Evolutionary conservation across 2,888 invertebrate species (phyloP), one percentile per base, ranked within the genome.

Genomic region (Spodoptera littoralis): DNA sequence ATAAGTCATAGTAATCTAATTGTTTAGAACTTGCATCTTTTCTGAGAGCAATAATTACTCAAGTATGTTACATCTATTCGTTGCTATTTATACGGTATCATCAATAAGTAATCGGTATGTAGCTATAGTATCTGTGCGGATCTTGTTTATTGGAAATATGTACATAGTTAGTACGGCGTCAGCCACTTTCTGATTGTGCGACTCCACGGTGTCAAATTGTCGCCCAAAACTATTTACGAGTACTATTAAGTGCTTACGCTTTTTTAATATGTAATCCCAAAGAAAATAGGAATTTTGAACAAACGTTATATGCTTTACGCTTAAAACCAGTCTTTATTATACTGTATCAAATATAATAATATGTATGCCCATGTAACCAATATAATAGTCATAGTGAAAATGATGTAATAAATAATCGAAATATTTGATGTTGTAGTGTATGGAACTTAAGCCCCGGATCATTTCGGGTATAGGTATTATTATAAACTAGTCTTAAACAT

Each of bases 211-310:
- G 80, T 79, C 76, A 79, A 76, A 79, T 79, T 77, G 70, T 79
- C 70, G 62, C 66, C 45, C 47, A 62, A 43, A 65, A 66, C 54
- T 73, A 61, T 59, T 59, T 57, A 67, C 24, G 62, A 70, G 70
- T 70, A 69, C 64, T 62, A 6, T 53, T 60, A 72, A 69, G 67
- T 70, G 65, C 73, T 77, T 67, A 60, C 45, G 65, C 70, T 73
- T 74, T 65, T 67, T 56, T 74, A 68, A 59, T 63, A 55, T 82
- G 73, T 77, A 82, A 85, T 84, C 84, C 88, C 90, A 88, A 90
- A 89, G 88, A 90, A 80, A 82, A 84, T 84, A 85, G 91, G 90
- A 90, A 91, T 92, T 91, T 92, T 91, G 92, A 92, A 92, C 92
- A 91, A 92, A 88, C 87, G 88, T 81, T 81, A 83, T 88, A 87